Evolutionary conservation across 2,113 vertebrate species (phyloP), one percentile per base, ranked within the genome.

Genomic region (Sinosuthora webbiana): DNA sequence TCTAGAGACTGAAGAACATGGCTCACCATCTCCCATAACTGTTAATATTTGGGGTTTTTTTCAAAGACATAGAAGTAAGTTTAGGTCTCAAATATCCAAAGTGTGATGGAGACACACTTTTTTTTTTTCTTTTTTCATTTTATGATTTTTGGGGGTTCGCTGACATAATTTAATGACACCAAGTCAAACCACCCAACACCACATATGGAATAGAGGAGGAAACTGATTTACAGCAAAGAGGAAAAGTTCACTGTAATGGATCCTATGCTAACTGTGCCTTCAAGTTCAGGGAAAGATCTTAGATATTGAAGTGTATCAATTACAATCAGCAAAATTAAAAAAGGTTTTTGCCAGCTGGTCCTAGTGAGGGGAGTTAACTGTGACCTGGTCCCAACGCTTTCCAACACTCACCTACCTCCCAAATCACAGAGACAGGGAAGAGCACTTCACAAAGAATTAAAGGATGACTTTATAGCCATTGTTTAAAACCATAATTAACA

Each of bases 401-500:
- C 71, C 55, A 77, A 3, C 22, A 9, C 28, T 71, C 19, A 19
- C 13, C 31, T 35, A 53, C 39, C 39, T 39, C 62, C 49, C 49
- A 69, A 87, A 81, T 39, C 84, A 44, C 12, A 11, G 39, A 52
- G 69, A 28, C 11, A 14, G 5, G 19, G 67, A 63, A 59, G 60
- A 87, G 35, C 33, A 21, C 70, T 87, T 69, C 9, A 19, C 52
- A 33, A 75, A 84, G 44, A 81, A 85, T 64, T 65, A 63, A 69
- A 87, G 56, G 62, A 52, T 1, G 2, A 33, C 19, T 94, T 95
- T 86, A 64, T 49, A 87, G 70, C 68, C 69, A 83, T 88, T 91
- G 83, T 88, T 96, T 69, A 82, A 92, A 93, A 91, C 37, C 5
- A 3, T 95, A 93, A 95, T 97, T 95, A 97, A 91, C 83, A 27